Conservation (phyloP, 2,888 invertebrate species). For the Napeogenes sylphis region DNA sequence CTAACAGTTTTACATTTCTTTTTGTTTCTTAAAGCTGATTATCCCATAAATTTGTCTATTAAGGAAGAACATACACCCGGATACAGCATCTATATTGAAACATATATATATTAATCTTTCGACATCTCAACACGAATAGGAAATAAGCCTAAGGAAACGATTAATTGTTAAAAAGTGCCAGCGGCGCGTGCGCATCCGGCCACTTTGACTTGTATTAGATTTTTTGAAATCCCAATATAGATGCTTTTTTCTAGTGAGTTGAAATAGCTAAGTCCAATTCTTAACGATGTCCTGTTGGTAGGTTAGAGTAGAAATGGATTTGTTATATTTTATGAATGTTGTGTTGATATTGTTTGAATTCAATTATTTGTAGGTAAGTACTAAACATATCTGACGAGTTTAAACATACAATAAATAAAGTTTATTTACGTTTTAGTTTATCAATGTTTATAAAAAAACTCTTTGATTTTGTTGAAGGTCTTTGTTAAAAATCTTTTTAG, state of each 20-base stretch:
- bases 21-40: neutral
- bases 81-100: constrained; percentile 19
- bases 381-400: no score
- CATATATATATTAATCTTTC: constrained; percentile 34
- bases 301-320: constrained; percentile 26
- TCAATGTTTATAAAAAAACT: no score
- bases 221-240: constrained; percentile 40
- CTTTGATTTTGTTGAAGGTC: no score
- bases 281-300: constrained; percentile 42
- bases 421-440: no score
- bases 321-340: neutral
- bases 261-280: constrained; percentile 41
- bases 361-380: no score
- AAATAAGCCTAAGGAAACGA: constrained; percentile 43
- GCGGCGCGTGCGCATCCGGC: constrained; percentile 38
- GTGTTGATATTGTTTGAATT: no score
- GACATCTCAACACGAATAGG: constrained; percentile 36
- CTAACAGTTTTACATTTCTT: no score
- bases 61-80: neutral
- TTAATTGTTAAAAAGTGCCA: constrained; percentile 41
- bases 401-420: no score
- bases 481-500: no score
- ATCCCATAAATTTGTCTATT: neutral
- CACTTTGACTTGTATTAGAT: constrained; percentile 26
- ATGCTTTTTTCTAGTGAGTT: constrained; percentile 36